phyloP scores from a whole-genome alignment of 2,113 vertebrate genomes.

The Heterochromis multidens region DNA sequence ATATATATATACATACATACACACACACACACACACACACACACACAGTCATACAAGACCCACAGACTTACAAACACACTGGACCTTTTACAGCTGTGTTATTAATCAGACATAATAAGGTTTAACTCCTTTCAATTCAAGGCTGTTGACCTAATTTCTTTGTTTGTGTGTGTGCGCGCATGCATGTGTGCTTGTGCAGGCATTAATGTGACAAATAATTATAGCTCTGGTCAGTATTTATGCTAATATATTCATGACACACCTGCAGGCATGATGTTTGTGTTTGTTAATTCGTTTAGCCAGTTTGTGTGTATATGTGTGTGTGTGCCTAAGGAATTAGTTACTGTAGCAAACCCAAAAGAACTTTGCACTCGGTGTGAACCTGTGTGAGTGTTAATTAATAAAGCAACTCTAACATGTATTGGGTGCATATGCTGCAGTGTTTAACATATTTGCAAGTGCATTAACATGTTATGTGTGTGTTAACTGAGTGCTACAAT shows the following conservation, averaged over 20 bases:
- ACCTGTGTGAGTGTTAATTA: constrained; percentile 35
- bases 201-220: constrained; percentile 71
- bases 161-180: not conserved
- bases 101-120: constrained; percentile 67
- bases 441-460: not conserved
- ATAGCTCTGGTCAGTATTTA: constrained; percentile 69
- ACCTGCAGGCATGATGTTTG: constrained; percentile 64
- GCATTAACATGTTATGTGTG: not conserved
- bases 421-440: not conserved
- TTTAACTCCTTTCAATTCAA: constrained; percentile 55
- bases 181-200: not conserved
- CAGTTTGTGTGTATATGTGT: not conserved
- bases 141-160: constrained; percentile 67
- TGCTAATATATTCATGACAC: constrained; percentile 71
- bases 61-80: not conserved
- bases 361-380: not conserved
- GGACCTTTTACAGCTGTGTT: not conserved
- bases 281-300: constrained; percentile 61
- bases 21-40: too few species aligned
- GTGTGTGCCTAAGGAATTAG: not conserved
- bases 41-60: not conserved
- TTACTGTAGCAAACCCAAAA: constrained; percentile 10
- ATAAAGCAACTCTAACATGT: constrained; percentile 10
- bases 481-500: constrained; percentile 12
- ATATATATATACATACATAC: not conserved